Base-by-base conservation (phyloP, 1,140 invertebrate species). In the Drosophila repletoides region DNA sequence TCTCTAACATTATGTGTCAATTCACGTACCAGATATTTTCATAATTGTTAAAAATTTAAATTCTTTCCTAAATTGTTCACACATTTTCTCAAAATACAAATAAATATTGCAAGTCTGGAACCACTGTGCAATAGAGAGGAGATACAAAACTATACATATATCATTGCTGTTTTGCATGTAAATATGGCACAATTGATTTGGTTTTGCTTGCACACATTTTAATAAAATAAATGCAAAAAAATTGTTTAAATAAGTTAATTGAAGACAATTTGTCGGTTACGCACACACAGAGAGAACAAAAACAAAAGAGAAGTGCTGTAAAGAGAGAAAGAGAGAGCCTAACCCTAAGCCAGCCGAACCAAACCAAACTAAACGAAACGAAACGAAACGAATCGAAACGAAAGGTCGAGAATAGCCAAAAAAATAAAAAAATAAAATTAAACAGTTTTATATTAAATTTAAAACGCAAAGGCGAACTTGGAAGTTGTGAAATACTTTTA, bases 181-280 rank as follows among this genome's bases (percentile, higher is more conserved):
- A 28, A 63, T 46, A 36, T 60, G 53, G 40, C 72, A 51, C 53
- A 24, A 60, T 66, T 68, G 73, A 66, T 65, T 76, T 58, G 61
- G 38, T 41, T 63, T 86, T 74, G 80, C 71, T 84, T 86, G 84
- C 75, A 86, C 66, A 86, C 80, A 72, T 84, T 86, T 84, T 84
- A 86, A 84, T 84, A 86, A 84, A 84, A 84, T 84, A 84, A 84
- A 84, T 84, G 79, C 79, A 86, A 84, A 84, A 83, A 84, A 65
- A 84, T 73, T 67, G 63, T 67, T 83, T 72, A 45, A 88, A 88
- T 88, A 77, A 73, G 71, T 64, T 88, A 88, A 88, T 88, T 81
- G 80, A 86, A n/a, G 70, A 45, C 80, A 86, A 88, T 88, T 86
- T 88, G 86, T 88, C 86, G 59, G 40, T 58, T 46, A 55, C 43